These are phyloP conservation scores for Lutraria lutraria DNA, from an alignment of 2,888 invertebrate genomes.

Conservation along the genomic window DNA sequence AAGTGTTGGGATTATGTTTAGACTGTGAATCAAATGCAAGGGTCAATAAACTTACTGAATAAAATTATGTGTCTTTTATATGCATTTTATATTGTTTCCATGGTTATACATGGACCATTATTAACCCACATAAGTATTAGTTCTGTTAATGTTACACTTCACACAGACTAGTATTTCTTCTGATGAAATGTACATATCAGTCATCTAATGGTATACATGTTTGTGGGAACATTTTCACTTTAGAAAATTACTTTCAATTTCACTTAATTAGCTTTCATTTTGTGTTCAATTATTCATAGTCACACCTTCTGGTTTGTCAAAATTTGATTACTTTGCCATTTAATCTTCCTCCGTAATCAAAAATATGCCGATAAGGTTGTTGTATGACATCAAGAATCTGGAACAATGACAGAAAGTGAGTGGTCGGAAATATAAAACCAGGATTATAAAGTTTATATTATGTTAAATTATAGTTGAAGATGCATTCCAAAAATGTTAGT, in stretches of 20 bases:
- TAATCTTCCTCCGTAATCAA: conserved; percentile 12
- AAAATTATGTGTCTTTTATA: no score
- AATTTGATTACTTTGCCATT: conserved; percentile 17
- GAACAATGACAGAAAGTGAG: conserved; percentile 12
- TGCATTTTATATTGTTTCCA: no score
- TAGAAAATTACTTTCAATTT: neutral
- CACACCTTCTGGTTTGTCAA: conserved; percentile 35
- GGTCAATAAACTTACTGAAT: no score
- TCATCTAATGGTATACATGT: neutral
- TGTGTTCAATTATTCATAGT: conserved; percentile 48
- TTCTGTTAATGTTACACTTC: conserved; percentile 9
- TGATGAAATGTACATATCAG: neutral
- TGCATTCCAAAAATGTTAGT: conserved; percentile 18
- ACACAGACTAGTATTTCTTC: neutral
- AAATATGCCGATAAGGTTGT: neutral
- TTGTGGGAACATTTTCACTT: neutral
- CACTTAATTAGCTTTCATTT: conserved; percentile 31
- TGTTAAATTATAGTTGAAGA: neutral
- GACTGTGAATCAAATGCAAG: no score
- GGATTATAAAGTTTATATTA: neutral
- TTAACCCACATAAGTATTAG: no score
- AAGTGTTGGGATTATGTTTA: no score
- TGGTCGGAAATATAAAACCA: neutral
- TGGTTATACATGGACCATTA: no score
- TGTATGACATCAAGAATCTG: neutral